Base-by-base conservation (phyloP, 2,113 vertebrate species). In the Calidris pygmaea region DNA sequence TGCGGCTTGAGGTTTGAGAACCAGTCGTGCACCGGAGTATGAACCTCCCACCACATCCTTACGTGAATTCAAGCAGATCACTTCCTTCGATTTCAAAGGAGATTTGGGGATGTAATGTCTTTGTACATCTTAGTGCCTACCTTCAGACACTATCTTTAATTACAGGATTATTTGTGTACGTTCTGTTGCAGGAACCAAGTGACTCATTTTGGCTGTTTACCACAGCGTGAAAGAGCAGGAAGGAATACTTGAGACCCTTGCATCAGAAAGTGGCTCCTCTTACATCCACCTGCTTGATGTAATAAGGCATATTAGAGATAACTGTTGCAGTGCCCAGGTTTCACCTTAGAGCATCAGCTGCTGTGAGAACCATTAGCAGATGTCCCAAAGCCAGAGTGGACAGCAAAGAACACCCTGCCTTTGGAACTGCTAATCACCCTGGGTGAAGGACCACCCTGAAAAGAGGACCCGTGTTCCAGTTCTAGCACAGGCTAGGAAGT, bases 341-440 rank as follows among this genome's bases (percentile, higher is more conserved):
- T 80, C 62, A 35, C 35, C 23, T 87, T 41, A 74, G 39, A 87
- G 48, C 77, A 43, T 58, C 34, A 80, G 29, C 41, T 62, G 30
- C 45, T 47, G 12, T 43, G 34, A 85, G 35, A 78, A 45, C 35
- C 48, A 60, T 56, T 23, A 56, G 35, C 48, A 10, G 34, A 73
- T 30, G 37, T 43, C 65, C 59, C n/a, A 52, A 73, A 52, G 35
- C 30, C 75, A 66, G 27, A 0, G 0, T 0, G 4, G 74, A 35
- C 52, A 48, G 18, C 59, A 48, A 62, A 86, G 39, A 52, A 6
- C 17, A 5, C 41, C 32, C 62, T 71, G 34, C 34, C 41, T 70
- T 85, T 15, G 83, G 43, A 85, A 20, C 26, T 85, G 48, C 62
- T 37, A 30, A 27, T 23, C n/a, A 43, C 34, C 19, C 2, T 32